Base-by-base conservation (phyloP, 1,140 invertebrate species). In the Geopemphigus sp. region DNA sequence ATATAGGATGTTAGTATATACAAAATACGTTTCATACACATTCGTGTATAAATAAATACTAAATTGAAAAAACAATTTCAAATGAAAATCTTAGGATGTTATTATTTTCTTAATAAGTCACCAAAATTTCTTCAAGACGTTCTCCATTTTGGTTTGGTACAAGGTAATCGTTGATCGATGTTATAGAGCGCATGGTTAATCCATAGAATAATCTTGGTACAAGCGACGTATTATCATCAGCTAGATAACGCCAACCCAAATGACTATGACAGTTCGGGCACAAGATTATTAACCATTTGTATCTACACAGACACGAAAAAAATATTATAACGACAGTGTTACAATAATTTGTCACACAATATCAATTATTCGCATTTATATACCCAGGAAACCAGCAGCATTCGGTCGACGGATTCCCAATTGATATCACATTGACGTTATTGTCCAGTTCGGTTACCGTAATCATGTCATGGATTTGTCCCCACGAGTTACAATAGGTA, bases 361-460 rank as follows among this genome's bases (percentile, higher is more conserved):
- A 19, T 10, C 15, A 24, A 22, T 45, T 6, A 22, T 14, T 4
- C 32, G 32, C 32, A 59, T 59, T 29, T 29, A 26, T n/a, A n/a
- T 78, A 78, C 74, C 74, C 74, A 1, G 74, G 74, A 12, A 78
- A 78, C 74, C 74, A 78, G 19, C 57, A 29, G 17, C 57, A 78
- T 61, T 78, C 74, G 19, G 22, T n/a, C 14, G 74, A 50, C 4
- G 45, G 22, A 12, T 0, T 24, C 19, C 74, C 74, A 0, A 63
- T 5, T 19, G 32, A 0, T 50, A 29, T n/a, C 19, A 29, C 57
- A 6, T 61, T 10, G n/a, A 61, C 1, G 47, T 78, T 39, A 3
- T 78, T 10, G 10, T 61, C 57, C 1, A 78, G 24, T 29, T 78
- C 39, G 8, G 74, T 78, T 29, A 78, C 74, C 11, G 74, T 78